Evolutionary conservation across 2,888 invertebrate genomes (phyloP).

Genomic region (Xestoiulus laeticollis): DNA sequence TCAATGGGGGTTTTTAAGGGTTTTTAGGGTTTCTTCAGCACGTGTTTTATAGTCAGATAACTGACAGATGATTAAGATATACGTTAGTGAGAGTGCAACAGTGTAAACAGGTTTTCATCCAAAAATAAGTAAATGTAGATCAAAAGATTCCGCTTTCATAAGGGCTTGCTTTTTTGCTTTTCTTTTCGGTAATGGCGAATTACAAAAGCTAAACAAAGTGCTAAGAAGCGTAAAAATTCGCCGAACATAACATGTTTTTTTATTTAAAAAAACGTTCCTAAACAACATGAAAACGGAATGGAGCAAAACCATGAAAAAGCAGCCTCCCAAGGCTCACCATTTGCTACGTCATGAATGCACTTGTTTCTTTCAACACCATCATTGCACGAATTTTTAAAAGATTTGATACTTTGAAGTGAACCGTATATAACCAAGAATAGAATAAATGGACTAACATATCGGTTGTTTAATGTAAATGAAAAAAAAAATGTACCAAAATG

Average conservation of each 20-base stretch:
- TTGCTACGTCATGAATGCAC: not conserved
- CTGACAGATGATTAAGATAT: slow-evolving; percentile 48
- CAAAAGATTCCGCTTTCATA: slow-evolving; percentile 29
- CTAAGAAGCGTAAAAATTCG: not conserved
- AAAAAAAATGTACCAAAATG: too few relatives aligned
- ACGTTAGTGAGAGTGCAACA: slow-evolving; percentile 36
- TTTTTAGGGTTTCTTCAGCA: not conserved
- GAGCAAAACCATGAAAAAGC: not conserved
- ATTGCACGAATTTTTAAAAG: not conserved
- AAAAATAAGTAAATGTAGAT: slow-evolving; percentile 22
- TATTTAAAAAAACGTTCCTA: not conserved
- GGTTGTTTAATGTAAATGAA: not conserved
- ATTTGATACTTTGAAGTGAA: not conserved
- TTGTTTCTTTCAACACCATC: not conserved
- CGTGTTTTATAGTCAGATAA: slow-evolving; percentile 8
- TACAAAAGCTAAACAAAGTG: slow-evolving; percentile 28
- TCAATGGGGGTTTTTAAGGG: not conserved
- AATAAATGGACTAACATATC: not conserved
- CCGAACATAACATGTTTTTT: slow-evolving; percentile 23
- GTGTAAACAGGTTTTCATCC: slow-evolving; percentile 48
- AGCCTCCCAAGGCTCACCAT: not conserved
- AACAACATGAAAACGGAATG: not conserved
- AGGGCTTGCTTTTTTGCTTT: slow-evolving; percentile 11
- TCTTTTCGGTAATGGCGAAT: slow-evolving; percentile 34
- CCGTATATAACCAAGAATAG: not conserved